Evolutionary conservation across 2,797 vertebrate genomes (phyloP), one percentile per base, ranked within the genome.

Genomic region (Sebastes baramenuke): DNA sequence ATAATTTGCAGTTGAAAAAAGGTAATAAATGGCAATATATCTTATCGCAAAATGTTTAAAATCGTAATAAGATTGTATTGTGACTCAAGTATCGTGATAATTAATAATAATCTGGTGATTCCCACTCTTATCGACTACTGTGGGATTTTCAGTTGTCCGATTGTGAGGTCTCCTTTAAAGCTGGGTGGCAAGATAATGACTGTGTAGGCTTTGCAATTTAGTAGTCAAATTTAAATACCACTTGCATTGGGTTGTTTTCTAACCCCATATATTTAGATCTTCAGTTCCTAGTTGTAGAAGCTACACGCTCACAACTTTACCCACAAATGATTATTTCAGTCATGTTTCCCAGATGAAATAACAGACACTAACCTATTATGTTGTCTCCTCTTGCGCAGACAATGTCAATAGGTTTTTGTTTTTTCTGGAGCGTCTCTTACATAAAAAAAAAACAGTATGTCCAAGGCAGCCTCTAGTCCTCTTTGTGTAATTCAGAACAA

Each of bases 401-500:
- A 64, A 42, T 74, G 84, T 89, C 66, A 84, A 72, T 69, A 79
- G 42, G 27, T 75, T 80, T 10, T 59, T 46, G 34, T 55, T 80
- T 55, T 64, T 84, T 79, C 67, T 70, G 59, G 4, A 7, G 46
- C 46, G 65, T 83, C 55, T 82, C 78, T 70, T 77, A 70, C 56
- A 82, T 82, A 49, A 49, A 49, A 49, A 71, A 71, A 60, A 46
- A 29, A 24, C 67, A 79, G 67, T 56, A 78, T 42, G 42, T 82
- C 77, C 81, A 60, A 67, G 32, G 56, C 82, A 77, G 89, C 76
- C 80, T 83, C 38, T 46, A 73, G 87, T 87, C 64, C 46, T 90
- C 75, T 88, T 86, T 86, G 73, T 89, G 82, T 87, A 84, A 82
- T 88, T 86, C 80, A 75, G 77, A 86, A 84, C 87, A 89, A 85